These are phyloP conservation scores for Plecotus auritus DNA, from an alignment of 2,113 vertebrate species.

Conservation along the genomic window DNA sequence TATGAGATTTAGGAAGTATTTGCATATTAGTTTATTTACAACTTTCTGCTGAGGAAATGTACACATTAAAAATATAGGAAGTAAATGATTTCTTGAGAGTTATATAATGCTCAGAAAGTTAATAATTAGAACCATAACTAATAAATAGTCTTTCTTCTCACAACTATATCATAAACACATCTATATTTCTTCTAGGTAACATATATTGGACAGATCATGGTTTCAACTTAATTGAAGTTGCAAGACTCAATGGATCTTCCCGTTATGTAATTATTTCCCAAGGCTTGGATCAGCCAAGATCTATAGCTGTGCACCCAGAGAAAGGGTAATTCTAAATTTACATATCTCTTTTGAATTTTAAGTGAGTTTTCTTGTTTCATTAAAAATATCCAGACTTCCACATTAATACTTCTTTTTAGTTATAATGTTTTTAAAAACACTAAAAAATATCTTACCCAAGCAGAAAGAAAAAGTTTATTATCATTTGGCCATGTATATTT, in stretches of 20 bases:
- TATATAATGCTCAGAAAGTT: not conserved
- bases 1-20: not conserved
- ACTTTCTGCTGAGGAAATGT: not conserved
- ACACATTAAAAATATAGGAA: not conserved
- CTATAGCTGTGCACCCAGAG: conserved; percentile 94
- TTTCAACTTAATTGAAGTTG: conserved; percentile 96
- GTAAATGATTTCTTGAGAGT: not conserved
- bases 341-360: not conserved
- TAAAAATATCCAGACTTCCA: not conserved
- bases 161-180: not conserved
- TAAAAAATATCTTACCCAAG: not conserved
- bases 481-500: not conserved
- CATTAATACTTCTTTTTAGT: not conserved
- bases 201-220: conserved; percentile 99
- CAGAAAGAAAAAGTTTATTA: not conserved
- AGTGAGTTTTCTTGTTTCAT: not conserved
- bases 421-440: not conserved
- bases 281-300: conserved; percentile 95
- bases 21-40: not conserved
- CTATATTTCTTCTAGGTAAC: conserved; percentile 85
- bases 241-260: conserved; percentile 93
- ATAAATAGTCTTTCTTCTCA: not conserved
- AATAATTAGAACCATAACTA: not conserved
- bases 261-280: conserved; percentile 96
- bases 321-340: conserved; percentile 82